These are phyloP conservation scores for Diachrysia chrysitis DNA, from an alignment of 2,888 invertebrate species.

Conservation along the genomic window DNA sequence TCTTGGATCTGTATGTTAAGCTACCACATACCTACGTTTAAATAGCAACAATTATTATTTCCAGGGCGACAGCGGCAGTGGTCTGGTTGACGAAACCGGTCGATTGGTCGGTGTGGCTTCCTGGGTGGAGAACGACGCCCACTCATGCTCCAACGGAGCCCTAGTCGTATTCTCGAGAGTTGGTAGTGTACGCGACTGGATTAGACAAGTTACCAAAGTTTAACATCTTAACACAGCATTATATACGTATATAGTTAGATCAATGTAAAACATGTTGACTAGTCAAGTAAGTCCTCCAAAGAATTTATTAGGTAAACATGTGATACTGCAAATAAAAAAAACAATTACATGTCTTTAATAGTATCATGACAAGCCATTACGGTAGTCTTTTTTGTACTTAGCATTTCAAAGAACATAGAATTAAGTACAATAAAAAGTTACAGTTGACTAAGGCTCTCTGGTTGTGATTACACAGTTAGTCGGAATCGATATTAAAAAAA, in stretches of 20 bases:
- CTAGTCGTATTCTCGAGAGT: slow-evolving; percentile 80
- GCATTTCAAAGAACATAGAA: slow-evolving; percentile 23
- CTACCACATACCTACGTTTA: no score
- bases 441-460: slow-evolving; percentile 10
- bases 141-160: slow-evolving; percentile 75
- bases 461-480: slow-evolving; percentile 38
- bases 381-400: slow-evolving; percentile 38
- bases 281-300: slow-evolving; percentile 54
- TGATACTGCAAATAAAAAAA: slow-evolving; percentile 38
- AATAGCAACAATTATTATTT: neutral
- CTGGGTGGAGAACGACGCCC: slow-evolving; percentile 83
- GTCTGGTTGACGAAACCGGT: slow-evolving; percentile 74
- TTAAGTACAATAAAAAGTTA: slow-evolving; percentile 51
- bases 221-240: slow-evolving; percentile 48
- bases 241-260: slow-evolving; percentile 50
- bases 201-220: slow-evolving; percentile 72
- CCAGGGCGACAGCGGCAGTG: slow-evolving; percentile 86
- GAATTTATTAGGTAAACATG: slow-evolving; percentile 41
- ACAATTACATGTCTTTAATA: slow-evolving; percentile 16
- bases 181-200: slow-evolving; percentile 77
- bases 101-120: slow-evolving; percentile 80
- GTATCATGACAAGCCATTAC: slow-evolving; percentile 29
- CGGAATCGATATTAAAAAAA: slow-evolving; percentile 12
- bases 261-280: slow-evolving; percentile 53
- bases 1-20: no score